Evolutionary conservation across 2,113 vertebrate species (phyloP), one percentile per base, ranked within the genome.

Genomic region (Onychostoma macrolepis): DNA sequence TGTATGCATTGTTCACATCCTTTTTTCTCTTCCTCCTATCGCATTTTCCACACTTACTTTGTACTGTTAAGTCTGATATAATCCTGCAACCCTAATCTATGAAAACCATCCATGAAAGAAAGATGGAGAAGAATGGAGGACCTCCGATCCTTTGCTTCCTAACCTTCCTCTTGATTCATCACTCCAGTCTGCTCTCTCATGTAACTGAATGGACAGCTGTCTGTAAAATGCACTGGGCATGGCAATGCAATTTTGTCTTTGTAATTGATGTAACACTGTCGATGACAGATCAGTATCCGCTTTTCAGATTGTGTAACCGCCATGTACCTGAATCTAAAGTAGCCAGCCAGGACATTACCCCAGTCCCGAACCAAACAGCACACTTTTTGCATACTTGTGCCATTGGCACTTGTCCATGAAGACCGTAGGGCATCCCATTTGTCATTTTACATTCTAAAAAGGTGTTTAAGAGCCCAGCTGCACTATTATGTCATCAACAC

Each of bases 291-390:
- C 8, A 63, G 56, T 43, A 12, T 28, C 17, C 19, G 36, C 38
- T 28, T 65, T 45, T 83, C 80, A 83, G 65, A 69, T 69, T 83
- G 63, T 83, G 26, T 69, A 69, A 13, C 43, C 26, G 43, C 17
- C 63, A 83, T 43, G 38, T 50, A 28, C 63, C 61, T 83, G 80
- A 83, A 83, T 83, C 26, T 69, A 80, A 38, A 48, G 10, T 45
- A 58, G 56, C 21, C 45, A 48, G 63, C 11, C 56, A 58, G 69
- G 69, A 72, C 36, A 38, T 41, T 41, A 24, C 21, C 19, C 19
- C 72, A 77, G 45, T 77, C 75, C 26, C 10, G 13, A 10, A 50
- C 26, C 15, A 53, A 78, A 78, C 15, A 3, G 17, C 4, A 26
- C 33, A 50, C 24, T 78, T 53, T 26, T 8, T 28, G 45, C 45